Evolutionary conservation across 2,888 invertebrate genomes (phyloP), one percentile per base, ranked within the genome.

Genomic region (Mycogona germanica): DNA sequence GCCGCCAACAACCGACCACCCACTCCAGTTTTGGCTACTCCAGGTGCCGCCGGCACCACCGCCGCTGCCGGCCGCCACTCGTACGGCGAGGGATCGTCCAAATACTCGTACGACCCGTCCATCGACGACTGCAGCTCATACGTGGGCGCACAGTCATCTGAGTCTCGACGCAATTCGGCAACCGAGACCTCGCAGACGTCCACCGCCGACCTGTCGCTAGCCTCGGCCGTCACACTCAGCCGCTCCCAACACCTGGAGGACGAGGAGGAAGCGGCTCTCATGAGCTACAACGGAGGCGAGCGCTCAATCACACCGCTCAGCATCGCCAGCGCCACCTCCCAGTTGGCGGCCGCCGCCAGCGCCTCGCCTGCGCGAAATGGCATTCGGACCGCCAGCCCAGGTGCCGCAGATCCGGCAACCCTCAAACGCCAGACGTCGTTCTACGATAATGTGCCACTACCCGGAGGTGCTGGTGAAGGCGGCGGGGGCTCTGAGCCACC

Each of bases 171-270:
- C 53, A 79, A 84, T 51, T 87, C 86, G 49, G 73, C 87, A 57
- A 85, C 86, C 19, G 86, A 85, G 67, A 87, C 86, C 23, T 84
- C 84, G 63, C 83, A 86, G 51, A 87, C 86, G 29, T 86, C 85
- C 49, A 86, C 86, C 0, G 85, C 86, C 0, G 85, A 86, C 68
- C 74, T 86, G 56, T 84, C 84, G 62, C 83, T 85, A 60, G 83
- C 86, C 71, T 68, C 68, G 78, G 41, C 57, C 47, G 58, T 58
- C 28, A 62, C 61, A 26, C 46, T 62, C 52, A 61, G 60, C 44
- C 60, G 60, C 28, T 56, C 59, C 19, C 57, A 58, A 40, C 41
- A 52, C 28, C 30, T 45, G 45, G 52, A 52, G 12, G 56, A 58
- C 40, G 53, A 57, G 23, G 58, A 55, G 17, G 55, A 55, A 32